Evolutionary conservation across 92 coral and sea anemone genomes (phyloP).

Genomic region (Isaurus tuberculatus): DNA sequence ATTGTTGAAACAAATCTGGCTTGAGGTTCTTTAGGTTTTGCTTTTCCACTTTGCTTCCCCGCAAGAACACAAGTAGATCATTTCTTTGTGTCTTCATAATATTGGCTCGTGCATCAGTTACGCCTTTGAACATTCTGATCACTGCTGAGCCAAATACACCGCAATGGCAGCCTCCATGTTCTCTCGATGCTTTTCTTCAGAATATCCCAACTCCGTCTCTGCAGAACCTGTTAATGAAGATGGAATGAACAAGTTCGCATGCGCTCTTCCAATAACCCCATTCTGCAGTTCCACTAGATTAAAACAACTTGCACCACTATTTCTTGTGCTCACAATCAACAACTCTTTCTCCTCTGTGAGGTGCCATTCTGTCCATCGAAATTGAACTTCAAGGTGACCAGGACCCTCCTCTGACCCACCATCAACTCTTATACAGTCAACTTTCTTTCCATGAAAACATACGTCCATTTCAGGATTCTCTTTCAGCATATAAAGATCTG

Average conservation of each 20-base stretch:
- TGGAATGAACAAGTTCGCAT: constrained; percentile 44
- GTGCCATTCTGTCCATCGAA: constrained; percentile 67
- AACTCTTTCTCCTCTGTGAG: constrained; percentile 40
- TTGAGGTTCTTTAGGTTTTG: constrained; percentile 7
- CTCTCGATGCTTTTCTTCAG: constrained; percentile 27
- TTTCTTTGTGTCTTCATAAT: constrained; percentile 51
- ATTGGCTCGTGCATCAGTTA: constrained; percentile 45
- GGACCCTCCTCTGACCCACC: constrained; percentile 63
- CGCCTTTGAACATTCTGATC: constrained; percentile 35
- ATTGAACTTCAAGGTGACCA: constrained; percentile 57
- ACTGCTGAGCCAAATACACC: constrained; percentile 42
- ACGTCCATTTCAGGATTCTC: constrained; percentile 31
- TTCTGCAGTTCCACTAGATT: constrained; percentile 33
- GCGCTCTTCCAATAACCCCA: constrained; percentile 29
- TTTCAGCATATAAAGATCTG: constrained; percentile 49
- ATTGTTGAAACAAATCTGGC: constrained; percentile 9
- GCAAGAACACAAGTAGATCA: constrained; percentile 41
- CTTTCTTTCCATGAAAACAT: constrained; percentile 32
- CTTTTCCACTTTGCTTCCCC: constrained; percentile 44
- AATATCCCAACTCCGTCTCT: constrained; percentile 26
- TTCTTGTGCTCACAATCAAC: constrained; percentile 34
- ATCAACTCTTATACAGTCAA: constrained; percentile 63
- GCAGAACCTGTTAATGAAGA: constrained; percentile 16
- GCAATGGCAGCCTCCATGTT: constrained; percentile 63
- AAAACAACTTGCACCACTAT: constrained; percentile 45